Evolutionary conservation across 1,140 invertebrate species (phyloP).

Genomic region (Panagrolaimus sp.): DNA sequence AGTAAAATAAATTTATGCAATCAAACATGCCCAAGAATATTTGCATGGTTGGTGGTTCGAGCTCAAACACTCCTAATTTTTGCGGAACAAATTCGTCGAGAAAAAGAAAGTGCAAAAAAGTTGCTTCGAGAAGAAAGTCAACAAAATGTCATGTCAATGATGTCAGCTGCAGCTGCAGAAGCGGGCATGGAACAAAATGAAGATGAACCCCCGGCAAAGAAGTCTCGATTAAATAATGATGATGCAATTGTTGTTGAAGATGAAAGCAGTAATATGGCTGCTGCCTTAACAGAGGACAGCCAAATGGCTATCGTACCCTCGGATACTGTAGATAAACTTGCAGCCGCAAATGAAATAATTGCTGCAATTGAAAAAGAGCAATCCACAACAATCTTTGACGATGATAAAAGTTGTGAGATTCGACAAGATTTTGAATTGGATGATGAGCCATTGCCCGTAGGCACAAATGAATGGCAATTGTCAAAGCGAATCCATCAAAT

Average conservation of each 20-base stretch:
- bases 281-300: neutral
- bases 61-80: neutral
- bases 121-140: neutral
- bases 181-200: no score
- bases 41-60: constrained; percentile 8
- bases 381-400: neutral
- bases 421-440: neutral
- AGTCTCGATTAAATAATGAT: no score
- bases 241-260: neutral
- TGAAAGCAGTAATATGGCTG: no score
- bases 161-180: no score
- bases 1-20: neutral
- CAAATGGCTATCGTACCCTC: no score
- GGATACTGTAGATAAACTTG: no score
- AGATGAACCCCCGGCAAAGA: neutral
- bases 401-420: neutral
- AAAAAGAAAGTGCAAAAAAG: neutral
- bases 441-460: neutral
- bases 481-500: neutral
- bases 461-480: neutral
- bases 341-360: neutral
- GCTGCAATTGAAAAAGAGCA: neutral
- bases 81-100: neutral
- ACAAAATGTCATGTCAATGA: neutral
- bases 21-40: neutral